Evolutionary conservation across 2,113 vertebrate species (phyloP), one percentile per base, ranked within the genome.

Genomic region (Scortum barcoo): DNA sequence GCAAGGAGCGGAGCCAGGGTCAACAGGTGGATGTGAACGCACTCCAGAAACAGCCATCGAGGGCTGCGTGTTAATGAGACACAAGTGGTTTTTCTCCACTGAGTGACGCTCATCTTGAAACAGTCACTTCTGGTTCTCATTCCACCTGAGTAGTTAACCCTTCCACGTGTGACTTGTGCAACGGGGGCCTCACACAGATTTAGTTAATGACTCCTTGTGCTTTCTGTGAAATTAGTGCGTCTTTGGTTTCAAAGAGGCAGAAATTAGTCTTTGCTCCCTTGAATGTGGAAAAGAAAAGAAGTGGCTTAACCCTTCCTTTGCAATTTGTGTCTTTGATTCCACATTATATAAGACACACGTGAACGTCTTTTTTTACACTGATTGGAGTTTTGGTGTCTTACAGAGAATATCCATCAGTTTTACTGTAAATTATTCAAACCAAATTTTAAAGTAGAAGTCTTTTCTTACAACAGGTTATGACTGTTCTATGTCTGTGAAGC

Each of bases 11-110:
- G 72, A 50, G 73, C 62, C 67, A 11, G 76, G 80, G 90, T 83
- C 79, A 87, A 60, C 92, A 91, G 87, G 91, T 90, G 87, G 88
- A 85, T 76, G 69, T 14, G 0, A 72, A 62, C 9, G 20, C 72
- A 20, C 75, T 82, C 80, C 42, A 82, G 51, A 74, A 80, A 24
- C 44, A 1, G 60, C 50, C 72, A 48, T n/a, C 0, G 8, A 78
- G 61, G 67, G 65, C 36, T 11, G 26, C 17, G 63, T 71, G 60
- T 68, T 75, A 88, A 88, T 74, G 86, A 89, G 68, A 86, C 67
- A 65, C 62, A 33, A 86, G 72, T 60, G 62, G 6, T 51, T 79
- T 70, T 65, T 24, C 50, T 80, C 61, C 26, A 78, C 54, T 14
- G 14, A 77, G 44, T 71, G 69, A 67, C 56, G 76, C 73, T 80